These are phyloP conservation scores for Euzetes globulus DNA, from an alignment of 2,888 invertebrate genomes.

Conservation along the genomic window DNA sequence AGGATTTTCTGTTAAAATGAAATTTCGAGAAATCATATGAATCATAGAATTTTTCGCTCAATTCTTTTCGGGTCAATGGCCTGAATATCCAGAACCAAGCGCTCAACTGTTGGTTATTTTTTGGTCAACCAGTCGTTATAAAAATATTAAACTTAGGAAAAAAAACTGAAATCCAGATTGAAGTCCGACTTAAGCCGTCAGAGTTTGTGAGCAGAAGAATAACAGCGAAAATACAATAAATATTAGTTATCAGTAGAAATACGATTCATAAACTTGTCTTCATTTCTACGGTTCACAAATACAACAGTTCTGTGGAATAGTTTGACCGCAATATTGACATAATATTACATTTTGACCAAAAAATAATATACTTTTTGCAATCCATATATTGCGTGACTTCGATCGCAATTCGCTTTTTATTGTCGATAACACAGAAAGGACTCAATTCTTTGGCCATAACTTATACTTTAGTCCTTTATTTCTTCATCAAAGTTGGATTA, in stretches of 20 bases:
- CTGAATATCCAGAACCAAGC: too few species aligned
- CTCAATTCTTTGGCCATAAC: too few species aligned
- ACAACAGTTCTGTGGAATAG: background rate
- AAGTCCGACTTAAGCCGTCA: too few species aligned
- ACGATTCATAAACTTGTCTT: background rate
- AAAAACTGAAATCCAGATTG: too few species aligned
- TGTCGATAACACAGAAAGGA: too few species aligned
- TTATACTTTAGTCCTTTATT: background rate
- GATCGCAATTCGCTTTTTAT: background rate
- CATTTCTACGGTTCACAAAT: too few species aligned
- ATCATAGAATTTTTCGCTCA: too few species aligned
- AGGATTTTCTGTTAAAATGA: too few species aligned
- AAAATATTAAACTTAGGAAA: background rate
- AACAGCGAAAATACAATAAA: background rate
- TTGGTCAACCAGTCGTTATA: background rate
- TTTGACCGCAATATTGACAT: background rate
- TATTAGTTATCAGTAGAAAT: background rate
- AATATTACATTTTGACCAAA: background rate
- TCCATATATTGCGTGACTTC: background rate
- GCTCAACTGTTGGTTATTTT: too few species aligned
- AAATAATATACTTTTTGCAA: background rate
- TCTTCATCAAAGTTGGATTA: constrained; percentile 13
- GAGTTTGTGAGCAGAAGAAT: background rate
- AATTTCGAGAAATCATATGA: too few species aligned
- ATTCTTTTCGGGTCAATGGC: too few species aligned